A percentile compares a stretch with the other conserved stretches of the same genome.
Evolutionary conservation across 2,888 invertebrate genomes (phyloP).

Genomic region (Eupithecia inturbata): DNA sequence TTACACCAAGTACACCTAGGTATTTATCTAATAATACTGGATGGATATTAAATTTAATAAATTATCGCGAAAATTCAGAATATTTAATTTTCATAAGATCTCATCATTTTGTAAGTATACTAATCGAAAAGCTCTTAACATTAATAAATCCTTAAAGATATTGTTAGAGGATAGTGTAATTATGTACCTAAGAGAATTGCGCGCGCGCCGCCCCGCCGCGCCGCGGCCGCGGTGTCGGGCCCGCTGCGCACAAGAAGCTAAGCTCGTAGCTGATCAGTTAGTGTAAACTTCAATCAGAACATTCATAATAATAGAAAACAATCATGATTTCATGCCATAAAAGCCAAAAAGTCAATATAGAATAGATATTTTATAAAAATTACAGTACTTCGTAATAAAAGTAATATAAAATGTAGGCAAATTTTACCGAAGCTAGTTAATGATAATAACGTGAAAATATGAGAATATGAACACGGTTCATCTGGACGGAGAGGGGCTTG

Average conservation of each 20-base stretch:
- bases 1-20: slow-evolving; percentile 65
- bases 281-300: slow-evolving; percentile 38
- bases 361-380: slow-evolving; percentile 33
- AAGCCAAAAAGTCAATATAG: slow-evolving; percentile 43
- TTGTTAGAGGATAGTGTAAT: slow-evolving; percentile 70
- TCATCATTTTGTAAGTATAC: slow-evolving; percentile 78
- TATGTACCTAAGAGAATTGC: slow-evolving; percentile 56
- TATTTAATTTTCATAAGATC: slow-evolving; percentile 75
- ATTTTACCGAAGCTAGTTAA: slow-evolving; percentile 58
- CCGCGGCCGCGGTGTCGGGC: slow-evolving; percentile 59
- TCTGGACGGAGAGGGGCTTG: slow-evolving; percentile 80
- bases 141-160: slow-evolving; percentile 56
- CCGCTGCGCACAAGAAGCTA: slow-evolving; percentile 57
- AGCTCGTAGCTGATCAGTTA: slow-evolving; percentile 67
- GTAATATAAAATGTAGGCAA: slow-evolving; percentile 48
- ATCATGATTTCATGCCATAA: slow-evolving; percentile 30
- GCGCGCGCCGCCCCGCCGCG: slow-evolving; percentile 53
- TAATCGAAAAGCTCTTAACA: slow-evolving; percentile 81
- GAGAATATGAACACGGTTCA: slow-evolving; percentile 77
- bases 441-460: slow-evolving; percentile 58
- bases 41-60: slow-evolving; percentile 81
- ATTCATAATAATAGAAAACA: slow-evolving; percentile 25
- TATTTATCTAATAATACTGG: slow-evolving; percentile 82
- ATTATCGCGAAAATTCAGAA: slow-evolving; percentile 78
- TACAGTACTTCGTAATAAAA: slow-evolving; percentile 38